Evolutionary conservation across 1,140 invertebrate species (phyloP), one percentile per base, ranked within the genome.

Genomic region (Drosophila obscura): DNA sequence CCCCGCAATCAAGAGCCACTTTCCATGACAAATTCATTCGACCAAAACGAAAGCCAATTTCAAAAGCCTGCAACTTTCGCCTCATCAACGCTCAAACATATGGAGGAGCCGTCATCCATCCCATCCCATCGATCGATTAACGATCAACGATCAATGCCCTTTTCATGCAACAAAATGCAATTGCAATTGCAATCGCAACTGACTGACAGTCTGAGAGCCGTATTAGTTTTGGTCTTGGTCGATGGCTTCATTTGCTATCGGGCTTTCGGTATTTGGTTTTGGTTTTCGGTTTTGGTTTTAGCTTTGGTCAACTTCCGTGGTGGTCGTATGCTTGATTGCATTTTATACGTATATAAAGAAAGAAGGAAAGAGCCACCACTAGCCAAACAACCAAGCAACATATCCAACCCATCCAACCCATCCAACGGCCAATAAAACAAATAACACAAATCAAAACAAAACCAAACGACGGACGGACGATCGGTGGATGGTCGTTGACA

Each of bases 401-500:
- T n/a, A n/a, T n/a, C 56, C 52, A 60, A 35, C 44, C 41, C 19
- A 19, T 19, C 22, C 22, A 35, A 28, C 31, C 45, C 16, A 57
- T 9, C 41, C 31, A 59, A 31, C 50, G 46, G 31, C 48, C 73
- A 26, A 39, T 44, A 57, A 39, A 39, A 52, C 44, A 31, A 69
- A 53, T 73, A 39, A 39, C 66, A 60, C 66, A 83, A 83, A 84
- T 80, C 80, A 84, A 82, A 80, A 80, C 58, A 57, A 68, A 78
- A 31, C 60, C 48, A 44, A 65, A 44, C 24, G 52, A 60, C 19
- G 44, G 35, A 13, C 9, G 9, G 3, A 9, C 46, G 45, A 35
- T n/a, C 64, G 63, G 73, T 66, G 65, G 57, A 57, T 58, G 52
- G 60, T 63, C 75, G 73, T 73, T 80, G 76, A 88, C 83, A 88